These are phyloP conservation scores for Drosophila sucinea DNA, from an alignment of 1,140 invertebrate species.

Conservation along the genomic window DNA sequence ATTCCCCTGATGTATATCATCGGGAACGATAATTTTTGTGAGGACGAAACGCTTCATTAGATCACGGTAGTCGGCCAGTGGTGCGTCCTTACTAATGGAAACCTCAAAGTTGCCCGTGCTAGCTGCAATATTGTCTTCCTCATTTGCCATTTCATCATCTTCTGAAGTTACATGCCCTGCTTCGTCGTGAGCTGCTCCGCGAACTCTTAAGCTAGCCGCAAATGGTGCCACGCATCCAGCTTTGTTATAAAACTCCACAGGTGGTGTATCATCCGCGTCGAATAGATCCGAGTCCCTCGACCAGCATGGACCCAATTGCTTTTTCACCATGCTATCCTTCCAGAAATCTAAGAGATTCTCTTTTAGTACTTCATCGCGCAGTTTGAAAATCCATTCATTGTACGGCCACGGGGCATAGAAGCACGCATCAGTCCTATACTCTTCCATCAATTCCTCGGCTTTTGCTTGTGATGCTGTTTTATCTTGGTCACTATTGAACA, in stretches of 20 bases:
- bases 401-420: conserved; percentile 66
- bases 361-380: conserved; percentile 69
- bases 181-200: conserved; percentile 23
- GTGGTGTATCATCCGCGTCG: conserved; percentile 58
- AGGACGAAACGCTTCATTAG: conserved; percentile 63
- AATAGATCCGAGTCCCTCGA: conserved; percentile 71
- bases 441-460: conserved; percentile 53
- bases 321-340: conserved; percentile 60
- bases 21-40: conserved; percentile 44
- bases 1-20: conserved; percentile 44
- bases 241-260: conserved; percentile 68
- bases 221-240: conserved; percentile 71
- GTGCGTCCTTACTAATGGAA: conserved; percentile 27
- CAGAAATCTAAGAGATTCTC: conserved; percentile 65
- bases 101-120: conserved; percentile 55
- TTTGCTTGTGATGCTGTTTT: conserved; percentile 51
- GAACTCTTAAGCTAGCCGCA: conserved; percentile 58
- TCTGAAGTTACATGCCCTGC: not conserved
- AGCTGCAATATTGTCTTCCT: conserved; percentile 43
- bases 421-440: conserved; percentile 61
- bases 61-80: conserved; percentile 51
- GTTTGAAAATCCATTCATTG: conserved; percentile 69
- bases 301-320: conserved; percentile 71
- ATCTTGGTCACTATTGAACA: conserved; percentile 37
- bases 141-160: conserved; percentile 16